Evolutionary conservation across 2,888 invertebrate genomes (phyloP).

Genomic region (Saturnia japonica): DNA sequence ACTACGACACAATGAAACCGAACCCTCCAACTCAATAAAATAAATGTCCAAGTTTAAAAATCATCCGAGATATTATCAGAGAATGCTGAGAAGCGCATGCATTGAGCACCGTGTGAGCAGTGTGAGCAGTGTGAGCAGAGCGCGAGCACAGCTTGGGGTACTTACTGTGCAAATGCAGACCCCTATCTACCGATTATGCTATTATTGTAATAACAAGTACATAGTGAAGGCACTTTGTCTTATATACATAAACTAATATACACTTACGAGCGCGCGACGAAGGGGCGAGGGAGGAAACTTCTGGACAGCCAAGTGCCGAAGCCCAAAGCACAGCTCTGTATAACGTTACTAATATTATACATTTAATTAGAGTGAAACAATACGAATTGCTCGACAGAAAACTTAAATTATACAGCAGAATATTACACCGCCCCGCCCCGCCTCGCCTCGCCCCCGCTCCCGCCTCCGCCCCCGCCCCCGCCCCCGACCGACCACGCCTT

Average conservation of each 20-base stretch:
- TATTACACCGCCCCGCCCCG: neutral
- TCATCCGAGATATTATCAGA: neutral
- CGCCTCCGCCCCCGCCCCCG: neutral
- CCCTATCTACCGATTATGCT: neutral
- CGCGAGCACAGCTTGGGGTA: too few relatives aligned
- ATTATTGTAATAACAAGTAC: neutral
- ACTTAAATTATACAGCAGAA: neutral
- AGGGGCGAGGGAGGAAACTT: too few relatives aligned
- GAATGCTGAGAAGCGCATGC: neutral
- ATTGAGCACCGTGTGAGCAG: neutral
- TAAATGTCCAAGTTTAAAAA: neutral
- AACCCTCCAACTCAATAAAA: neutral
- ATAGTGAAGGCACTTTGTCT: conserved; percentile 3
- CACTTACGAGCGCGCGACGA: too few relatives aligned
- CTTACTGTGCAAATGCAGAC: too few relatives aligned
- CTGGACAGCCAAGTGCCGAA: too few relatives aligned
- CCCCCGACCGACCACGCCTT: neutral
- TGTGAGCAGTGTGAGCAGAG: too few relatives aligned
- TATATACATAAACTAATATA: neutral
- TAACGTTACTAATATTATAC: too few relatives aligned
- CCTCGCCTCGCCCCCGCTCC: neutral
- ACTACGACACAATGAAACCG: neutral
- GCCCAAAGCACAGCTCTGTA: too few relatives aligned
- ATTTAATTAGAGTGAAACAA: neutral
- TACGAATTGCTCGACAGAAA: neutral